phyloP scores from a whole-genome alignment of 1,140 invertebrate species.

The Pseudomyrmex gracilis region DNA sequence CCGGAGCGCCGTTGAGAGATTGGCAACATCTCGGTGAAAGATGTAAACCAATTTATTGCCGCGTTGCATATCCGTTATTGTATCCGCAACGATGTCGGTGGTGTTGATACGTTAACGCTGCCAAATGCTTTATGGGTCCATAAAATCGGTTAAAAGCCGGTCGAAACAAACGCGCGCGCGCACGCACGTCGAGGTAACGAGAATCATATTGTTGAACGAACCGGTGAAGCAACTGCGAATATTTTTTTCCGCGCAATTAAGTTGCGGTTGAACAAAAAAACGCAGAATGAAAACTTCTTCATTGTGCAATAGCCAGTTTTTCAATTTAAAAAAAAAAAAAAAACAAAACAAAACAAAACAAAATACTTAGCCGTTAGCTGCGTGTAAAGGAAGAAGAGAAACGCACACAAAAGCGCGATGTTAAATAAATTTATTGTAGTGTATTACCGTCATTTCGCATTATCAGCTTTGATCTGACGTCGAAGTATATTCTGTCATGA shows the following conservation, averaged over 20 bases:
- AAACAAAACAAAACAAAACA: too few species aligned
- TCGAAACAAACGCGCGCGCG: neutral
- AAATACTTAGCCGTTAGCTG: too few species aligned
- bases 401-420: neutral
- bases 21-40: slow-evolving; percentile 32
- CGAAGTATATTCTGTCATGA: neutral
- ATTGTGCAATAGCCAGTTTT: too few species aligned
- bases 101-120: slow-evolving; percentile 3
- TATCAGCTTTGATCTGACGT: slow-evolving; percentile 10
- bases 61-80: slow-evolving; percentile 4
- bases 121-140: slow-evolving; percentile 35
- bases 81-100: neutral
- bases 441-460: slow-evolving; percentile 17
- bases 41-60: slow-evolving; percentile 49
- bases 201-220: neutral
- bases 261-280: neutral
- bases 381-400: neutral
- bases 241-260: neutral
- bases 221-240: neutral
- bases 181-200: neutral
- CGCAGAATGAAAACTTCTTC: too few species aligned
- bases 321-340: too few species aligned
- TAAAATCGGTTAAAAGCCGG: slow-evolving; percentile 46
- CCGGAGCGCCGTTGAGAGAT: slow-evolving; percentile 14
- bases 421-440: neutral